Base-by-base conservation (phyloP, 1,140 invertebrate species). In the Coelopa frigida region DNA sequence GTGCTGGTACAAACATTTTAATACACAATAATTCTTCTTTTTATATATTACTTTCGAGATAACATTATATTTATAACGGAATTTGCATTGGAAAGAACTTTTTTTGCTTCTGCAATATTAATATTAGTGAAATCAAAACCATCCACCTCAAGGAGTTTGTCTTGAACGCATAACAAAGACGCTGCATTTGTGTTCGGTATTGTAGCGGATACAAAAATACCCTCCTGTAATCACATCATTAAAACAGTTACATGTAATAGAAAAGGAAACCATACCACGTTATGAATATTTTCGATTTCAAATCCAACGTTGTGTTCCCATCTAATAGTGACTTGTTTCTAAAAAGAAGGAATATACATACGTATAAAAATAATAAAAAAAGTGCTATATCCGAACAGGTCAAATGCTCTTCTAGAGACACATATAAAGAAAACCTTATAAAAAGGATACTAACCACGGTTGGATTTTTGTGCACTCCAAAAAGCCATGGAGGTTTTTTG, bases 91-190 rank as follows among this genome's bases (percentile, higher is more conserved):
- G 65, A 62, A 49, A 78, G 59, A 58, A 77, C 68, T 32, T 72
- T 62, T 42, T 75, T 70, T 46, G 75, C 76, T 49, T 72, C 72
- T 46, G 72, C 70, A 51, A 76, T 65, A 60, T 73, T 73, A 36
- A 73, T 67, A 58, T 78, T 77, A 31, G 75, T 75, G 52, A 79
- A 75, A 59, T 80, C 78, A 52, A 76, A 76, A 41, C 78, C 78
- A 57, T 80, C 77, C 24, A 79, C 76, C 56, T 80, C 77, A 22
- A 80, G 58, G 45, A 80, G 71, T 63, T 79, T 79, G 51, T 80
- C 78, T 26, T 77, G 77, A 3, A 76, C 68, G 52, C 70, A 71
- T 41, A 80, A 62, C 36, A 73, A 64, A 23, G 71, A 70, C 53
- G 73, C 71, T 18, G 76, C 77, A 37, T 71, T 73, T 15, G 75